These are phyloP conservation scores for Habropoda laboriosa DNA, from an alignment of 1,140 invertebrate species.

Conservation along the genomic window DNA sequence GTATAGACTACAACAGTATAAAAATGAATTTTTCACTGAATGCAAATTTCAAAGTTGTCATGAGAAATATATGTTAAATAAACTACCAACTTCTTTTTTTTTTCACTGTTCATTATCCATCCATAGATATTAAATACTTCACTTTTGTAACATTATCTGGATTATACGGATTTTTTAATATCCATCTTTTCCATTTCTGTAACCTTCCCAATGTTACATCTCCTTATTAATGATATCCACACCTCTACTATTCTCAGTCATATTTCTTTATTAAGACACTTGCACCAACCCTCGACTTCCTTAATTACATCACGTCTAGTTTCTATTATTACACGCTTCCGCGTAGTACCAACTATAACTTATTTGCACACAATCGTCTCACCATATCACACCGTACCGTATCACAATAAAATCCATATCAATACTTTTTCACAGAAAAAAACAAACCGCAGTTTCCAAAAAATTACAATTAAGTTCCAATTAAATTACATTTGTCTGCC, in stretches of 20 bases:
- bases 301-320: not conserved
- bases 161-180: too few relatives aligned
- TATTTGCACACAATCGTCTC: not conserved
- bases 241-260: not conserved
- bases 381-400: not conserved
- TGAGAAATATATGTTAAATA: too few relatives aligned
- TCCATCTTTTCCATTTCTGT: not conserved
- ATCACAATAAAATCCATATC: not conserved
- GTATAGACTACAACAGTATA: too few relatives aligned
- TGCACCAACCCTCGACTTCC: not conserved
- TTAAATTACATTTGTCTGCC: too few relatives aligned
- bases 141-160: too few relatives aligned
- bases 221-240: too few relatives aligned
- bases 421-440: too few relatives aligned
- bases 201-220: not conserved
- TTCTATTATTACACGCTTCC: conserved; percentile 4
- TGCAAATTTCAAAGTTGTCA: too few relatives aligned
- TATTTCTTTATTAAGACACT: not conserved
- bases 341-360: not conserved
- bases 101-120: too few relatives aligned
- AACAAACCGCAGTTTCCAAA: not conserved
- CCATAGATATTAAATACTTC: too few relatives aligned
- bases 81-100: too few relatives aligned
- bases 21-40: too few relatives aligned
- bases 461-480: not conserved